Base-by-base conservation (phyloP, 2,888 invertebrate genomes). In the Cerceris ruficornis region DNA sequence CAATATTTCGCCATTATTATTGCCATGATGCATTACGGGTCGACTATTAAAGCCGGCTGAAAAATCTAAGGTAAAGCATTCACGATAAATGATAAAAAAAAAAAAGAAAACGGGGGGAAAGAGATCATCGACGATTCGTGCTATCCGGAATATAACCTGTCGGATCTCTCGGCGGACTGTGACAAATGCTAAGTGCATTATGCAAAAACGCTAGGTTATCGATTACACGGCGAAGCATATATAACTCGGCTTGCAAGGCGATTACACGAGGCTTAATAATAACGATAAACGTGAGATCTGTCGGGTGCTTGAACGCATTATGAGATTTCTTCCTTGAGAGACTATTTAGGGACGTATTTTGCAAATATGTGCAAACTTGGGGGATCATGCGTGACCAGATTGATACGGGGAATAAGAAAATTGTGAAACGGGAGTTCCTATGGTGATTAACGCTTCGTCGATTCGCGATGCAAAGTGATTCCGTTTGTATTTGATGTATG, bases 211-310 rank as follows among this genome's bases (percentile, higher is more conserved):
- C 39, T 66, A 58, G 57, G 69, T 76, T 66, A 79, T 77, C 78
- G 73, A 73, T 73, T 61, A 73, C 58, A 59, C 58, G n/a, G 41
- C 61, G 60, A 69, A 66, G 70, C 70, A 54, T n/a, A n/a, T n/a
- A n/a, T 43, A 50, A 39, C 59, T 39, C 69, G 52, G 13, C 49
- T 8, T 17, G 50, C 75, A 66, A 70, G 60, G 62, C 78, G 75
- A 80, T 80, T 80, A 80, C 80, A 71, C 73, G 58, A 49, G 11
- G 80, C 75, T 80, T 78, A 71, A 52, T 62, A 28, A 14, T 65
- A 65, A 64, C 62, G 54, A 61, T 60, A 64, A 77, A 79, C 59
- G 28, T 61, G 61, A 60, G 55, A 57, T 50, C n/a, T 50, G n/a
- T n/a, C n/a, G 2, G 55, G 55, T 8, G 13, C 28, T 28, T 28